These are phyloP conservation scores for Zygogramma bicolorata DNA, from an alignment of 2,888 invertebrate genomes.

Conservation along the genomic window DNA sequence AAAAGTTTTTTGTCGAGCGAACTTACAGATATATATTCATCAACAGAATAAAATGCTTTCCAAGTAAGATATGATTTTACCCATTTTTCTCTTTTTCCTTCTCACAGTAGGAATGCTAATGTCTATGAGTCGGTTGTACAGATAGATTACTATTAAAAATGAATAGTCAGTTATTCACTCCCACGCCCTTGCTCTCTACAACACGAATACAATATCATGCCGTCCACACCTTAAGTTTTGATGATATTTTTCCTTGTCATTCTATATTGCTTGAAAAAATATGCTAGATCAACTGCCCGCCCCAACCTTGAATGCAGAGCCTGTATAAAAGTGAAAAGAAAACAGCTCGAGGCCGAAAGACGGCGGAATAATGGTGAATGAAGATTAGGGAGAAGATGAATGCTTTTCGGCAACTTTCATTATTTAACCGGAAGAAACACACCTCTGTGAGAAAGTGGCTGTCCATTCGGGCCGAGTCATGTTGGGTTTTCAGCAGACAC, in stretches of 20 bases:
- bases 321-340: conserved; percentile 33
- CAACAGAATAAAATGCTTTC: too few relatives aligned
- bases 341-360: conserved; percentile 17
- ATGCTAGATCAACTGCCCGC: neutral
- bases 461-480: conserved; percentile 27
- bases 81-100: too few relatives aligned
- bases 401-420: conserved; percentile 46
- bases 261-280: neutral
- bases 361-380: conserved; percentile 15
- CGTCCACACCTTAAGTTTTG: neutral
- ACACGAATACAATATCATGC: neutral
- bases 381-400: conserved; percentile 21
- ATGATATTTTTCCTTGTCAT: neutral
- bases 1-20: too few relatives aligned
- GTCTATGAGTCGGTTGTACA: too few relatives aligned
- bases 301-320: neutral
- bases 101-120: too few relatives aligned
- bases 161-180: neutral
- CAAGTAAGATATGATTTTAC: too few relatives aligned
- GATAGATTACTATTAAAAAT: too few relatives aligned
- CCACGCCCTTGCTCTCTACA: neutral
- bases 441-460: conserved; percentile 41
- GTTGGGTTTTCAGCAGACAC: conserved; percentile 7
- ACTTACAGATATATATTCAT: too few relatives aligned
- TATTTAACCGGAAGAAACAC: conserved; percentile 44